Evolutionary conservation across 2,113 vertebrate species (phyloP), one percentile per base, ranked within the genome.

Genomic region (Perca flavescens): DNA sequence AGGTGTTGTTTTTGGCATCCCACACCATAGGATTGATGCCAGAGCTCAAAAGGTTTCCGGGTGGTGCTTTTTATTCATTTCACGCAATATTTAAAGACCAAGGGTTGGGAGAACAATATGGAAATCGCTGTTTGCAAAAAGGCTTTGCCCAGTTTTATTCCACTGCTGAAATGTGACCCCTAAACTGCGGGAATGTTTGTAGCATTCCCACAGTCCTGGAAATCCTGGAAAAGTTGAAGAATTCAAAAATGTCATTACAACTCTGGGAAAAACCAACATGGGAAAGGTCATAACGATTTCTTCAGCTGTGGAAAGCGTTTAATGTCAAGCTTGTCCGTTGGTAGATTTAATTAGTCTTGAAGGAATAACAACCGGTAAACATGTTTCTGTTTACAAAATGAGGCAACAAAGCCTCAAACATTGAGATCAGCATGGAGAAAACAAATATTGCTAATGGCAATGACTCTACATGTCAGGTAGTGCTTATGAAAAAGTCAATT

Each of bases 1-100:
- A 89, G 82, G 85, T 91, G 91, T 82, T 89, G 87, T 88, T 91
- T 90, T 88, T 89, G 86, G 90, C 85, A 79, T 68, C 25, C 31
- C 2, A 53, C 60, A 70, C 58, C 52, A 6, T 6, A 84, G 90
- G 86, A 87, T 80, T 86, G 74, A 92, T 92, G 86, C 83, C 79
- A 84, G 64, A 57, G 50, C 66, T 87, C 63, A 46, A 83, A 79
- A 84, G 77, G 52, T 80, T 85, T 54, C 53, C 17, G 17, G 69
- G 25, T 25, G 22, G 34, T 62, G 47, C 43, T 82, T 82, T 81
- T 75, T 61, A 46, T 58, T 83, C 50, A 50, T 89, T 83, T 81
- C 47, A 72, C 19, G 6, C 78, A 80, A 82, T 82, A 69, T 86
- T 86, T 70, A 60, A 77, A 85, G 56, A 82, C 81, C 58, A 74